Percentiles rank a stretch among this genome's conserved stretches.
phyloP scores from a whole-genome alignment of 2,113 vertebrate species.

The Dasyurus viverrinus region DNA sequence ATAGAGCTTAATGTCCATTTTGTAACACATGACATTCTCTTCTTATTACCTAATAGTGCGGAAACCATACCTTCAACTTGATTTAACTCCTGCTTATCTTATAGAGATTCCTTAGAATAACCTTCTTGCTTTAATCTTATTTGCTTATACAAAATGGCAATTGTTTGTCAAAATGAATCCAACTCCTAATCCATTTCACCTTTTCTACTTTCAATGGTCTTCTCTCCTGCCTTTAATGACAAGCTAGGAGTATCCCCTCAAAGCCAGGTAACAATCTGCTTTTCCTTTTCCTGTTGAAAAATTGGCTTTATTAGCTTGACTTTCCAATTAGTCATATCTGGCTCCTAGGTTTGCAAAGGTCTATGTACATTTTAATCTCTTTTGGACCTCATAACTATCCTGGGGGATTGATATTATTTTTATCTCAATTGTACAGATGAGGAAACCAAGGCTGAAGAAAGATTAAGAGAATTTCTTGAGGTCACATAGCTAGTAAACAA shows the following conservation, averaged over 20 bases:
- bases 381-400: neutral
- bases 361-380: neutral
- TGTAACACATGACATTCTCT: neutral
- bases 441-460: neutral
- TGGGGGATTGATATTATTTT: neutral
- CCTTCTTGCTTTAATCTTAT: neutral
- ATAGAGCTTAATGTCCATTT: neutral
- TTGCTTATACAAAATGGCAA: neutral
- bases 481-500: neutral
- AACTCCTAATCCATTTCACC: neutral
- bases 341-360: neutral
- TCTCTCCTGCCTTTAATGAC: neutral
- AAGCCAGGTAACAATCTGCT: neutral
- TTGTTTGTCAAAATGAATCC: neutral
- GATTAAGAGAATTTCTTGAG: neutral
- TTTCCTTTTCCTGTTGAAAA: neutral
- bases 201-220: neutral
- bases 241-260: neutral
- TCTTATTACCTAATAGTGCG: neutral
- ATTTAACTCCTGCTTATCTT: neutral
- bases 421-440: neutral
- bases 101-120: neutral
- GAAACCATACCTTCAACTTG: neutral
- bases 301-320: neutral
- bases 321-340: neutral